Base-by-base conservation (phyloP, 2,113 vertebrate species). In the Callospermophilus lateralis region DNA sequence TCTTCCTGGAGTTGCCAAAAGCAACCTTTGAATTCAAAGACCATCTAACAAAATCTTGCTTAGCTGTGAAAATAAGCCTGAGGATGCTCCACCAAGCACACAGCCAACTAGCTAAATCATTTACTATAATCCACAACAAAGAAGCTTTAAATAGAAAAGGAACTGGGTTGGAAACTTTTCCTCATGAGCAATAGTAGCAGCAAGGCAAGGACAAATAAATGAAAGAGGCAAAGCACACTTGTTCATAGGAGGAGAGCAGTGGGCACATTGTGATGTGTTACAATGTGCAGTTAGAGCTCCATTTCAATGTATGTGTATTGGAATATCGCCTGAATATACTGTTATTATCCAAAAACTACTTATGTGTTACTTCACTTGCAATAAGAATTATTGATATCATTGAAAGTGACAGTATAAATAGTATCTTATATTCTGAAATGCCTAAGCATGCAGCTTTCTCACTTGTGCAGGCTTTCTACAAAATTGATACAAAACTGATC, bases 21-120 rank as follows among this genome's bases (percentile, higher is more conserved):
- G 96, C 96, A 98, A 96, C 30, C 93, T 97, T 98, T 83, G 97
- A 97, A 98, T 98, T 98, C 98, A 98, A 98, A 98, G 90, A 96
- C 96, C 93, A 98, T 98, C 97, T 96, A 98, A 68, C 92, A 98
- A 98, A 98, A 98, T 98, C 97, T 98, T 98, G 98, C 98, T 98
- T 98, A 98, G 97, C 97, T 98, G 98, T 98, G 98, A 98, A 98
- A 98, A 98, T 98, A 98, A 98, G 97, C 97, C 98, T 89, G 84
- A 97, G 97, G 97, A 98, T 98, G 98, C 79, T 98, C 96, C 97
- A 97, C 97, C 96, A 98, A 98, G 96, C 98, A 98, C 98, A 94
- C 78, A 96, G 77, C 92, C 97, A 98, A 94, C 93, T 63, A 97
- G 95, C 97, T 98, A 98, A 98, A 98, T 98, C 98, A 98, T 98